Evolutionary conservation across 2,113 vertebrate species (phyloP).

Genomic region (Channa argus): DNA sequence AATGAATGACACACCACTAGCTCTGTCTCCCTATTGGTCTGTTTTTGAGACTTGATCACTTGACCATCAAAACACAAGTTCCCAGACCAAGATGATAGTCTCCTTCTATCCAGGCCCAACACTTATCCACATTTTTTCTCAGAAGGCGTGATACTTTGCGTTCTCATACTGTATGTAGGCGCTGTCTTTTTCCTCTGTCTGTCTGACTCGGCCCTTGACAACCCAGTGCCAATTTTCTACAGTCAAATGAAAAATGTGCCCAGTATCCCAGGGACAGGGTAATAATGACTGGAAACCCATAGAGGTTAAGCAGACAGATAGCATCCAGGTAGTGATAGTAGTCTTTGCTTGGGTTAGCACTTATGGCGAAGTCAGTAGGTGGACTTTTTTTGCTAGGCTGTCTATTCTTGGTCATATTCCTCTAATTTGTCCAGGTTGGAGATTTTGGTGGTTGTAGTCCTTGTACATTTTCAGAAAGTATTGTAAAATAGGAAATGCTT

Average conservation of each 20-base stretch:
- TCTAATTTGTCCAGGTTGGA: slow-evolving; percentile 12
- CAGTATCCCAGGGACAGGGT: slow-evolving; percentile 76
- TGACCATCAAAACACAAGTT: slow-evolving; percentile 56
- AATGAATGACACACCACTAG: slow-evolving; percentile 41
- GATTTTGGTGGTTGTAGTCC: background rate
- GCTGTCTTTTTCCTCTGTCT: slow-evolving; percentile 27
- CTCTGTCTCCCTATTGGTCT: slow-evolving; percentile 37
- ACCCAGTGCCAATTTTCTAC: slow-evolving; percentile 72
- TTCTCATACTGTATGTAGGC: slow-evolving; percentile 12
- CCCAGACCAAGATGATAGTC: slow-evolving; percentile 52
- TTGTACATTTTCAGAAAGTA: no score
- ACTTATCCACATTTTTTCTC: slow-evolving; percentile 44
- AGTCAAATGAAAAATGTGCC: slow-evolving; percentile 78
- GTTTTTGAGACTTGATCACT: slow-evolving; percentile 38
- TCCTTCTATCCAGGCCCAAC: slow-evolving; percentile 8
- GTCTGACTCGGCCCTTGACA: slow-evolving; percentile 41
- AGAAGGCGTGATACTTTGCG: slow-evolving; percentile 29
- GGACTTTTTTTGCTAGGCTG: slow-evolving; percentile 51
- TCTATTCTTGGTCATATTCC: slow-evolving; percentile 20
- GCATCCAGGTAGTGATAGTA: slow-evolving; percentile 69
- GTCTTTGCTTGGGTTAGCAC: slow-evolving; percentile 79
- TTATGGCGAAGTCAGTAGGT: slow-evolving; percentile 49
- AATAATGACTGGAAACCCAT: slow-evolving; percentile 80
- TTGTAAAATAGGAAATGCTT: no score
- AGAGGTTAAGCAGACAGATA: slow-evolving; percentile 79